Evolutionary conservation across 1,140 invertebrate species (phyloP).

Genomic region (Ostrea edulis): DNA sequence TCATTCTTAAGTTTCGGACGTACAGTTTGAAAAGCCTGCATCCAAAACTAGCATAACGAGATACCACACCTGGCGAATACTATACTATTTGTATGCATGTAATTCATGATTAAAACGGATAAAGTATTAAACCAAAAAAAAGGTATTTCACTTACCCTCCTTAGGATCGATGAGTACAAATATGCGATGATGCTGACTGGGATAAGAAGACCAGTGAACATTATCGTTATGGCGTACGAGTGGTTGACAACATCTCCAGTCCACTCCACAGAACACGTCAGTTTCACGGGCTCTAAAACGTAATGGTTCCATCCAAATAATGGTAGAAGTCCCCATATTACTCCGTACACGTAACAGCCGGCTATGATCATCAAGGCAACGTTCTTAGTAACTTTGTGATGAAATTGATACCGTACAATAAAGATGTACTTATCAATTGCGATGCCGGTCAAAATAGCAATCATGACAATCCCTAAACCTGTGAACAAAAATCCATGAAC

Average conservation of each 20-base stretch:
- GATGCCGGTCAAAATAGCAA: conserved; percentile 35
- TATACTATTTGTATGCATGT: too few relatives aligned
- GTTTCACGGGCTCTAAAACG: background rate
- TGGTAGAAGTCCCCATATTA: background rate
- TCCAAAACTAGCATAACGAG: too few relatives aligned
- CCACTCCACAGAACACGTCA: conserved; percentile 34
- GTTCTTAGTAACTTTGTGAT: conserved; percentile 1
- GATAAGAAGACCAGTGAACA: background rate
- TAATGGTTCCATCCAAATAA: conserved; percentile 31
- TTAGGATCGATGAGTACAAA: conserved; percentile 29
- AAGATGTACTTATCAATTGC: conserved; percentile 37
- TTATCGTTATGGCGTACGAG: conserved; percentile 10
- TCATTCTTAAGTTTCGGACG: too few relatives aligned
- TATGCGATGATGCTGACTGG: background rate
- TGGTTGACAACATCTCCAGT: background rate
- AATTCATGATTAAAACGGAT: too few relatives aligned
- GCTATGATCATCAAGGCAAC: background rate
- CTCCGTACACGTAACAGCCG: conserved; percentile 17
- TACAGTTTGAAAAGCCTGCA: too few relatives aligned
- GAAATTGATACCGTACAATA: background rate
- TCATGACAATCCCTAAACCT: conserved; percentile 36
- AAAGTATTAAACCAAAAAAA: too few relatives aligned
- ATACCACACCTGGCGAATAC: too few relatives aligned
- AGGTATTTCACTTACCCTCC: background rate
- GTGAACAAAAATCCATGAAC: conserved; percentile 36